Evolutionary conservation across 1,140 invertebrate species (phyloP).

Genomic region (Vollenhovia emeryi): DNA sequence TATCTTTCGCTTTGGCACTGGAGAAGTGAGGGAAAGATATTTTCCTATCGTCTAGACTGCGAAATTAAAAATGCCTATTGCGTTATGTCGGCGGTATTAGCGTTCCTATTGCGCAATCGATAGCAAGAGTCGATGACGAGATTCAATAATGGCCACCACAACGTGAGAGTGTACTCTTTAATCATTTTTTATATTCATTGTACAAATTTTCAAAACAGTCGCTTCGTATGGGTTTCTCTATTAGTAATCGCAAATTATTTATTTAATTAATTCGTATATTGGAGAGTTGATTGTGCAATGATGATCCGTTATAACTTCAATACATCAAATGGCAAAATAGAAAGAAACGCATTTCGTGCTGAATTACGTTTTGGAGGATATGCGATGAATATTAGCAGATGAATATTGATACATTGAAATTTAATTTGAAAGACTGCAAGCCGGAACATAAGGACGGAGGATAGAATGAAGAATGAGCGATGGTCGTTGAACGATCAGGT

Average conservation of each 20-base stretch:
- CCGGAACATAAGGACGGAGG: slow-evolving; percentile 68
- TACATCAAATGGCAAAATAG: not conserved
- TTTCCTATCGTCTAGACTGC: slow-evolving; percentile 20
- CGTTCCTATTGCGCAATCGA: slow-evolving; percentile 30
- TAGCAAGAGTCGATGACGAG: slow-evolving; percentile 4
- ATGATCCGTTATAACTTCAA: slow-evolving; percentile 1
- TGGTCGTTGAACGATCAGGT: slow-evolving; percentile 51
- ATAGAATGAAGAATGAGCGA: slow-evolving; percentile 64
- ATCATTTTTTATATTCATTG: not conserved
- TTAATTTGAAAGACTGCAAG: slow-evolving; percentile 81
- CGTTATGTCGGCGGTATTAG: slow-evolving; percentile 19
- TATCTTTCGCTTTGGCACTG: not conserved
- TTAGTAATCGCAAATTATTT: not conserved
- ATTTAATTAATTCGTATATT: not conserved
- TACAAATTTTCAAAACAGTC: slow-evolving; percentile 16
- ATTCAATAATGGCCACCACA: not conserved
- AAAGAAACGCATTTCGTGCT: slow-evolving; percentile 62
- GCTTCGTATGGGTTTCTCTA: not conserved
- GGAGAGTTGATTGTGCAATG: slow-evolving; percentile 27
- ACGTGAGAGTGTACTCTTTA: not conserved
- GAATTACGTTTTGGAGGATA: slow-evolving; percentile 65
- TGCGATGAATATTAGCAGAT: slow-evolving; percentile 76
- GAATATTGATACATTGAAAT: slow-evolving; percentile 80
- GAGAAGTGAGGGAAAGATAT: slow-evolving; percentile 4
- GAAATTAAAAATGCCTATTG: slow-evolving; percentile 1